Evolutionary conservation across 2,113 vertebrate genomes (phyloP).

Genomic region (Sylvicapra grimmia): DNA sequence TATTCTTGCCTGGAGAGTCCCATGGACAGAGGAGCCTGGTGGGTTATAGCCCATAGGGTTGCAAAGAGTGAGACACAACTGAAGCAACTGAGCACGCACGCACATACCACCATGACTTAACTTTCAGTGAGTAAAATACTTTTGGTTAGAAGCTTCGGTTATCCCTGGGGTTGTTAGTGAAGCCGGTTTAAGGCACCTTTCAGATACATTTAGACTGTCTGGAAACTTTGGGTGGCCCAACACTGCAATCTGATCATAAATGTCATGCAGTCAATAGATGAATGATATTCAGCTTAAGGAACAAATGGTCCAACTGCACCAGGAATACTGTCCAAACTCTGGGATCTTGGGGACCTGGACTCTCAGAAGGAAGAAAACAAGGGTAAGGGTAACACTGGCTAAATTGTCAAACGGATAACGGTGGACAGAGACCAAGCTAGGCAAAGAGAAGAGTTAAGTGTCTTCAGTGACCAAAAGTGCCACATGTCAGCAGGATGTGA

Average conservation of each 20-base stretch:
- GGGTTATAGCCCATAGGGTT: background rate
- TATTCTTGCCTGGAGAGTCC: background rate
- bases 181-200: background rate
- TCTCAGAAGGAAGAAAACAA: too few relatives aligned
- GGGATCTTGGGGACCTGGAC: background rate
- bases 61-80: background rate
- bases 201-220: background rate
- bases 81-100: background rate
- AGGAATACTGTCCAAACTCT: background rate
- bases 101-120: background rate
- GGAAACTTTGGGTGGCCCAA: background rate
- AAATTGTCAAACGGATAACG: background rate
- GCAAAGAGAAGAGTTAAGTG: background rate
- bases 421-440: background rate
- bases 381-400: background rate
- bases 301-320: background rate
- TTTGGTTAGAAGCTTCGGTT: background rate
- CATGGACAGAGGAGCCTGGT: background rate
- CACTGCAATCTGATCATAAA: background rate
- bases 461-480: background rate
- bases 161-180: background rate
- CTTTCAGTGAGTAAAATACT: background rate
- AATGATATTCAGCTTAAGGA: background rate
- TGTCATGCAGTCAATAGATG: background rate
- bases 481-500: background rate